Conservation (phyloP, 2,797 vertebrate species). For the Bovichtus diacanthus region DNA sequence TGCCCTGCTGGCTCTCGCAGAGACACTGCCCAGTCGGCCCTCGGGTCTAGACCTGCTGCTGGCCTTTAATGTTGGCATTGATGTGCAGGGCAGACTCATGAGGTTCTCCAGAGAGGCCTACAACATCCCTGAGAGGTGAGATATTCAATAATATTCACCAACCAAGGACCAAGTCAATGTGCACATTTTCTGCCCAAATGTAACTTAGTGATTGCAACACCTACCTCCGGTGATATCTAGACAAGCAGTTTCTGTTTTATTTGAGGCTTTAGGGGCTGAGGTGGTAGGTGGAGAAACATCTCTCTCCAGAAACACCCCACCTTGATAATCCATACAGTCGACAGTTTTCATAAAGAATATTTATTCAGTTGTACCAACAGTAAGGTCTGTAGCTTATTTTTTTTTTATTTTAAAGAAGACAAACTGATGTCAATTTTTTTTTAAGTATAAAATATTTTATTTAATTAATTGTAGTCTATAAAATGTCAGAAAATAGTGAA, state of each 20-base stretch:
- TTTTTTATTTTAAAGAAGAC: too few relatives aligned
- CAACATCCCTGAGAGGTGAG: conserved; percentile 92
- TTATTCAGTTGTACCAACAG: not conserved
- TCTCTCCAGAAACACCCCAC: not conserved
- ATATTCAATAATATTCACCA: not conserved
- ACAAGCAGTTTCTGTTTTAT: not conserved
- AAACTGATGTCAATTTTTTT: too few relatives aligned
- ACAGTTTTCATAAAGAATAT: not conserved
- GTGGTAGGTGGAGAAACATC: not conserved
- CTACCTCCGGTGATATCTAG: conserved; percentile 12
- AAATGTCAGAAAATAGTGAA: not conserved
- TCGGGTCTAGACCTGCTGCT: conserved; percentile 92
- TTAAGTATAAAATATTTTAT: too few relatives aligned
- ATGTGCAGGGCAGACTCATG: conserved; percentile 93
- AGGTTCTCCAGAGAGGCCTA: conserved; percentile 92
- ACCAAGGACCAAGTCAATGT: not conserved
- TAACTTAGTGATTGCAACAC: too few relatives aligned
- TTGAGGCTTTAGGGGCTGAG: not conserved
- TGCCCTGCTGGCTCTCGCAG: conserved; percentile 88
- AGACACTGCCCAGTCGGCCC: conserved; percentile 83
- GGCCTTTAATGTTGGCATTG: conserved; percentile 94
- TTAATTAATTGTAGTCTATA: not conserved
- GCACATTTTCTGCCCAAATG: not conserved
- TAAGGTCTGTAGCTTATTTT: not conserved
- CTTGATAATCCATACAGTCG: not conserved